Evolutionary conservation across 2,888 invertebrate species (phyloP).

Genomic region (Melanotus villosus): DNA sequence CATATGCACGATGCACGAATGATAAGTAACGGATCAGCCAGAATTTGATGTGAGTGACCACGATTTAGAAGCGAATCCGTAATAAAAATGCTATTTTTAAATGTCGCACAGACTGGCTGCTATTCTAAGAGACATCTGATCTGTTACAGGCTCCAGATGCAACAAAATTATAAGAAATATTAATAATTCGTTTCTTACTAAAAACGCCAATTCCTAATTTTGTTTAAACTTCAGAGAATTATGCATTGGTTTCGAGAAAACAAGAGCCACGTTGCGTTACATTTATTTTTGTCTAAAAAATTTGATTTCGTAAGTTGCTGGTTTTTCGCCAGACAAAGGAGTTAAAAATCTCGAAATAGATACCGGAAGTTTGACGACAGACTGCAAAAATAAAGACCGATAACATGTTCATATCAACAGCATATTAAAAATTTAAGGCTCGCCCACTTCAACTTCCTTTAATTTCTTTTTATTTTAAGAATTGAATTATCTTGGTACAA

Average conservation of each 20-base stretch:
- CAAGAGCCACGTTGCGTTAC: too few relatives aligned
- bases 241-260: too few relatives aligned
- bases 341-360: slow-evolving; percentile 1
- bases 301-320: neutral
- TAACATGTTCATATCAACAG: neutral
- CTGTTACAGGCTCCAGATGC: neutral
- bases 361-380: slow-evolving; percentile 6
- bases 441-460: slow-evolving; percentile 9
- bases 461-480: neutral
- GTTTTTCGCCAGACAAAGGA: slow-evolving; percentile 1
- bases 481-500: too few relatives aligned
- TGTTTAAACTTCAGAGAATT: too few relatives aligned
- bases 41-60: slow-evolving; percentile 7
- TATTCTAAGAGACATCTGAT: neutral
- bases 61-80: neutral
- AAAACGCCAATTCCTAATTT: too few relatives aligned
- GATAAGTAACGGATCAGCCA: slow-evolving; percentile 13
- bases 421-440: slow-evolving; percentile 1
- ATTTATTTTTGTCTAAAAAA: too few relatives aligned
- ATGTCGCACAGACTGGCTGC: neutral
- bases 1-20: slow-evolving; percentile 14
- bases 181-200: neutral
- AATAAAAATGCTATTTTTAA: slow-evolving; percentile 13
- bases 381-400: neutral
- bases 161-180: neutral